Conservation (phyloP, 2,113 vertebrate species). For the Octodon degus region DNA sequence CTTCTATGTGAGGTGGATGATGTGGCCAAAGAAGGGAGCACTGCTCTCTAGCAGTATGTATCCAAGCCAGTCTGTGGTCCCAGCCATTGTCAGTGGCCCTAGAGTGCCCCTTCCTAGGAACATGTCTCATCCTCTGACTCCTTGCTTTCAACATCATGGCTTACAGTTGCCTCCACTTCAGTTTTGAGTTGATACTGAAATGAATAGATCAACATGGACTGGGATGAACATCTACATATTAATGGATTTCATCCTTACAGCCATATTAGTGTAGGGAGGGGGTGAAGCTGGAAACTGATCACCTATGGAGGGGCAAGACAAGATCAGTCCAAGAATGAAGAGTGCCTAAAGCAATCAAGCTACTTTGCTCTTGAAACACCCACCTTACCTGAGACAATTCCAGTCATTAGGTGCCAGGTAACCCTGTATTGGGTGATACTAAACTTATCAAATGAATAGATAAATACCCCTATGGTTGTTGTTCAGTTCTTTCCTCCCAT, state of each 20-base stretch:
- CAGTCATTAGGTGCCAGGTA: no score
- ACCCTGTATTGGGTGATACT: no score
- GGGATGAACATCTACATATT: not conserved
- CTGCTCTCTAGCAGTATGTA: not conserved
- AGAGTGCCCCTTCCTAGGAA: not conserved
- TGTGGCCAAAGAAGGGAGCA: no score
- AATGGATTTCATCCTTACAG: not conserved
- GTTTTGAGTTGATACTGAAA: not conserved
- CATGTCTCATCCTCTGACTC: not conserved
- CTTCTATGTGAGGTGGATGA: accelerated
- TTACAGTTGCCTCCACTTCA: not conserved
- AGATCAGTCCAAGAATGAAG: no score
- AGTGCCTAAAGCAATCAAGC: no score
- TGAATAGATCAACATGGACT: accelerated
- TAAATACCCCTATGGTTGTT: no score
- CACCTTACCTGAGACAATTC: no score
- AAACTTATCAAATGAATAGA: no score
- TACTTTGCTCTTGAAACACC: no score
- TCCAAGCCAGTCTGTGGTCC: not conserved
- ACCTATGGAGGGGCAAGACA: no score
- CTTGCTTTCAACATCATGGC: not conserved
- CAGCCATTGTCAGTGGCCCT: not conserved
- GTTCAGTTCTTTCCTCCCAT: no score
- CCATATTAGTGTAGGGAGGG: not conserved
- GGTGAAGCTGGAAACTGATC: no score